Evolutionary conservation across 2,113 vertebrate species (phyloP).

Genomic region (Pteruthius melanotis): DNA sequence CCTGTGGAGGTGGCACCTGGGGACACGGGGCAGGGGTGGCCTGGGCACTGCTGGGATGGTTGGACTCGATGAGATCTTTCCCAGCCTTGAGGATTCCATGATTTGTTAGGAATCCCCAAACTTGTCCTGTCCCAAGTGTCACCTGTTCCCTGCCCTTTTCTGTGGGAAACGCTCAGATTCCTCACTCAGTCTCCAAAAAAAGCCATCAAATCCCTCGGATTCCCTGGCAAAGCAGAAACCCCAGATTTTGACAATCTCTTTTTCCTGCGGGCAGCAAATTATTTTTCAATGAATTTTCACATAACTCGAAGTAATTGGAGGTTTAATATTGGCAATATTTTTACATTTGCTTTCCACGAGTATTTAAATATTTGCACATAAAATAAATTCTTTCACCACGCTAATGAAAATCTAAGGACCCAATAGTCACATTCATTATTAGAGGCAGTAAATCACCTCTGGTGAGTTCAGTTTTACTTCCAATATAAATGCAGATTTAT

Average conservation of each 20-base stretch:
- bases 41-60: neutral
- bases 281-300: neutral
- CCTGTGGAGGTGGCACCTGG: neutral
- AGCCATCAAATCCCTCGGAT: neutral
- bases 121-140: neutral
- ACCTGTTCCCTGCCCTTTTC: rapidly evolving
- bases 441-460: neutral
- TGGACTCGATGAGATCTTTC: neutral
- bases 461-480: neutral
- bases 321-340: constrained; percentile 9
- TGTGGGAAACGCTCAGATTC: rapidly evolving
- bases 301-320: neutral
- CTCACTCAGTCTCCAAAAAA: neutral
- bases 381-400: neutral
- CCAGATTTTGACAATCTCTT: neutral
- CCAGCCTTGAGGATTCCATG: neutral
- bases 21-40: neutral
- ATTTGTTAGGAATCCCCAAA: neutral
- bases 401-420: constrained; percentile 17
- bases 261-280: neutral
- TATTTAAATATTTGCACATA: constrained; percentile 36
- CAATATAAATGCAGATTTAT: constrained; percentile 22
- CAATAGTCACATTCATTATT: neutral
- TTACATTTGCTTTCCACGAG: neutral
- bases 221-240: neutral